Base-by-base conservation (phyloP, 2,797 vertebrate genomes). In the Lerista edwardsae region DNA sequence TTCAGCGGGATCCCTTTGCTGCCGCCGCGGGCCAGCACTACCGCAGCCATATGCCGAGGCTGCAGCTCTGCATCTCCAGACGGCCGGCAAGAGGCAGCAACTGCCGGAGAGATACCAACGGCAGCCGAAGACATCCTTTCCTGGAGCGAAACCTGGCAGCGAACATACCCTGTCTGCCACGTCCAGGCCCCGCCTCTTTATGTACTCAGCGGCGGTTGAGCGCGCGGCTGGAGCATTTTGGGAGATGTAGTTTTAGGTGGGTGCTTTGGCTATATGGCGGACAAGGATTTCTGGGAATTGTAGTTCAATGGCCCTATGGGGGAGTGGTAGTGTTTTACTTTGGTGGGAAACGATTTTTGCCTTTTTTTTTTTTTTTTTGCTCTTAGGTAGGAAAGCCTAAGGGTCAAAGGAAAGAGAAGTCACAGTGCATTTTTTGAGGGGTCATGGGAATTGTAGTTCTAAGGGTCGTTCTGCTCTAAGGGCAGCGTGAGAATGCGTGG, bases 1-100 rank as follows among this genome's bases (percentile, higher is more conserved):
- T 99, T 99, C 89, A 98, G 95, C 0, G 97, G 98, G 84, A 99
- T 99, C 0, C 98, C 98, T 90, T 99, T 99, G 82, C 98, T 99
- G 21, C 98, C 98, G 0, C 98, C 98, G 1, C 98, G 94, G 7
- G 98, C 98, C 84, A 99, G 94, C 6, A 99, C 89, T 76, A 99
- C 31, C 0, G 98, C 98, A 0, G 97, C 95, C 59, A 96, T 68
- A 84, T 98, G 97, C 55, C 87, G 86, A 72, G 73, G 79, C 57
- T 93, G 88, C 88, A 82, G 84, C 87, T 84, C 88, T 84, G 89
- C 34, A 83, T 91, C 86, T 82, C 91, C 68, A 84, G 92, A 64
- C 80, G 85, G 7, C 90, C 90, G 79, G 84, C 80, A 27, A 68
- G 77, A 31, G 84, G 88, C 36, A 82, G 87, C 34, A 90, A 87